Evolutionary conservation across 2,797 vertebrate genomes (phyloP).

Genomic region (Megaceryle alcyon): DNA sequence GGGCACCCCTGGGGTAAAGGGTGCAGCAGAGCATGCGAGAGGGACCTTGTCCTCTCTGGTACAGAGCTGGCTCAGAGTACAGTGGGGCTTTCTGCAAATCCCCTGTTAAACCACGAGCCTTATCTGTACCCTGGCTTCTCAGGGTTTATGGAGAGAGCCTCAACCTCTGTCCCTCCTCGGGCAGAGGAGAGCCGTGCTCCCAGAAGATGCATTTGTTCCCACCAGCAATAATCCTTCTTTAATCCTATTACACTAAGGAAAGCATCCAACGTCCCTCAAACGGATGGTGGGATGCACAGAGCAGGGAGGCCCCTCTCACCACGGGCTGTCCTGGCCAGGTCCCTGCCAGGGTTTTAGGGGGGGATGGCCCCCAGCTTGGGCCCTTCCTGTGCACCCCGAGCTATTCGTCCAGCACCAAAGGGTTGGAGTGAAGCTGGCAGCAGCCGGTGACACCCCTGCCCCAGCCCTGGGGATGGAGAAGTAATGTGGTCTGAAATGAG

Average conservation of each 20-base stretch:
- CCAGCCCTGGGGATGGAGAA: not conserved
- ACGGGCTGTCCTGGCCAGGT: not conserved
- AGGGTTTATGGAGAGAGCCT: not conserved
- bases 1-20: not conserved
- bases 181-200: not conserved
- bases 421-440: not conserved
- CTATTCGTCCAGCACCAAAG: not conserved
- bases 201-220: not conserved
- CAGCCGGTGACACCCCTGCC: not conserved
- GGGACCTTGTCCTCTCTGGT: not conserved
- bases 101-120: not conserved
- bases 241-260: not conserved
- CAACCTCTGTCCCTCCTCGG: not conserved
- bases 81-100: not conserved
- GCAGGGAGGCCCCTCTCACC: not conserved
- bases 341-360: fast-evolving
- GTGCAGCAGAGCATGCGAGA: fast-evolving
- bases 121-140: not conserved
- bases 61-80: not conserved
- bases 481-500: not conserved
- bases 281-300: not conserved
- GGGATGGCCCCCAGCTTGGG: fast-evolving
- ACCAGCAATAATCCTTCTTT: constrained; percentile 12
- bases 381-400: fast-evolving
- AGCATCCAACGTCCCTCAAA: not conserved